phyloP scores from a whole-genome alignment of 2,113 vertebrate genomes.

The Montifringilla adamsi region DNA sequence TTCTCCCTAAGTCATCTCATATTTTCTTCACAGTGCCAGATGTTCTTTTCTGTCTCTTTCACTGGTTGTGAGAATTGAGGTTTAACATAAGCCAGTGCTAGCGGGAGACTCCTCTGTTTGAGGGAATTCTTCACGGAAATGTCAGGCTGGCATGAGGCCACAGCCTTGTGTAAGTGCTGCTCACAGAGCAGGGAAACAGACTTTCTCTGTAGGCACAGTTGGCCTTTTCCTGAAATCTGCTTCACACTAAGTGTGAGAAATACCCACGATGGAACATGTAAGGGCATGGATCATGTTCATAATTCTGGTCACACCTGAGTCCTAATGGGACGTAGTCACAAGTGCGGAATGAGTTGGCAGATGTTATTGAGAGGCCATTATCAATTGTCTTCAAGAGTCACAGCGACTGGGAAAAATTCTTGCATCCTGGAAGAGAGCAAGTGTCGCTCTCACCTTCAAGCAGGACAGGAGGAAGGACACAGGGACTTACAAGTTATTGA shows the following conservation, averaged over 20 bases:
- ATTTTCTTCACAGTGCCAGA: neutral
- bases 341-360: neutral
- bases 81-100: neutral
- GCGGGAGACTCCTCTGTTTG: neutral
- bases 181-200: neutral
- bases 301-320: neutral
- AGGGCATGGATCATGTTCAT: neutral
- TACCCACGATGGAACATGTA: neutral
- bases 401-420: neutral
- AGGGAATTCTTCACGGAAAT: neutral
- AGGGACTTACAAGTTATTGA: neutral
- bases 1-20: neutral
- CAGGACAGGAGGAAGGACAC: neutral
- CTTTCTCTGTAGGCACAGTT: neutral
- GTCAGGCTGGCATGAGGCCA: neutral
- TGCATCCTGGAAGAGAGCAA: neutral
- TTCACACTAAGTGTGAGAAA: neutral
- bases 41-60: neutral
- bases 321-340: fast-evolving
- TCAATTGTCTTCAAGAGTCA: neutral
- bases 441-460: neutral
- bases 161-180: neutral
- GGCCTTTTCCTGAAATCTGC: neutral
- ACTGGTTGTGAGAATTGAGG: neutral
- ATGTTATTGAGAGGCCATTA: neutral